Evolutionary conservation across 2,113 vertebrate genomes (phyloP).

Genomic region (Malaclemys terrapin): DNA sequence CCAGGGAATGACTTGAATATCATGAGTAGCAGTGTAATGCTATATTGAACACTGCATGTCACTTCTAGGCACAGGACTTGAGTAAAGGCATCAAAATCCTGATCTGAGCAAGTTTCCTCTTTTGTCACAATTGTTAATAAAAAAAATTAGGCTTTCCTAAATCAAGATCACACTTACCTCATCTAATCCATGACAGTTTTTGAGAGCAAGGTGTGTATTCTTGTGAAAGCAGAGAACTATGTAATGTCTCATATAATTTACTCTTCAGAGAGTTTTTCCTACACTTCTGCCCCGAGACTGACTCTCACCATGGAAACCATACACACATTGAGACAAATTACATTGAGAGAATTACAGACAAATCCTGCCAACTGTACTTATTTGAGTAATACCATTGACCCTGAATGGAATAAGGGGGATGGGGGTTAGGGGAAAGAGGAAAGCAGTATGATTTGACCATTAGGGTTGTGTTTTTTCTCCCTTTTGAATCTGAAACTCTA

Average conservation of each 20-base stretch:
- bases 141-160: not conserved
- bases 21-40: not conserved
- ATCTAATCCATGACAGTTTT: not conserved
- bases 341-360: not conserved
- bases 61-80: not conserved
- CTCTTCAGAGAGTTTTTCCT: not conserved
- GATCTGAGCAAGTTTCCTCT: not conserved
- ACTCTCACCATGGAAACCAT: not conserved
- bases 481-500: not conserved
- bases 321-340: rapidly evolving
- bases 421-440: not conserved
- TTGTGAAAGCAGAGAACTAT: not conserved
- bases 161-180: not conserved
- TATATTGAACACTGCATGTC: not conserved
- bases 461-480: not conserved
- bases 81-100: not conserved
- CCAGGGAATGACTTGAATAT: not conserved
- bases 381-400: not conserved
- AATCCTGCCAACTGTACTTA: not conserved
- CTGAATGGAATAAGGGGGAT: not conserved
- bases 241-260: not conserved
- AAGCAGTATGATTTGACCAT: not conserved
- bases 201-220: not conserved
- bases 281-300: not conserved
- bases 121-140: not conserved